These are phyloP conservation scores for Drosophila pandora DNA, from an alignment of 1,140 invertebrate genomes.

Conservation along the genomic window DNA sequence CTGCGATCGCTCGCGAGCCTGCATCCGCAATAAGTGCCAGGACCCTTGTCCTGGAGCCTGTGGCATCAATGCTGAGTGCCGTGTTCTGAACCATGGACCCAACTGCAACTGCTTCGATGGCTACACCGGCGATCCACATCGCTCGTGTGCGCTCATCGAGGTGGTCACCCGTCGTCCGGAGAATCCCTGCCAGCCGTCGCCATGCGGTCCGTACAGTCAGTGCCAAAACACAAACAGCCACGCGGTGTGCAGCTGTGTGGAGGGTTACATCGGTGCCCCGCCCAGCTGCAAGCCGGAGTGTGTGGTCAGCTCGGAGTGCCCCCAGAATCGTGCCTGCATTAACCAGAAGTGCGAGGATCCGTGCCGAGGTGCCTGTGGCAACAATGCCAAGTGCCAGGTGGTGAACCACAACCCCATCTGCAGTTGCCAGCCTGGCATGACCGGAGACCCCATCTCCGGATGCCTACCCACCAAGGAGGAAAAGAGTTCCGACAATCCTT, in stretches of 20 bases:
- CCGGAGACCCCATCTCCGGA: conserved; percentile 90
- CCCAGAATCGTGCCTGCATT: conserved; percentile 91
- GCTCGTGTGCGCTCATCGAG: conserved; percentile 66
- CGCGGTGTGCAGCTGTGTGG: conserved; percentile 92
- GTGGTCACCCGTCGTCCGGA: conserved; percentile 79
- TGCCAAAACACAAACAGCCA: conserved; percentile 86
- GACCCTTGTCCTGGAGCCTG: conserved; percentile 90
- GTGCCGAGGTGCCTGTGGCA: conserved; percentile 92
- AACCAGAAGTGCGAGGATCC: conserved; percentile 93
- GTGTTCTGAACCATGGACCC: conserved; percentile 89
- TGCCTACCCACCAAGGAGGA: conserved; percentile 85
- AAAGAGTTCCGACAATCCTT: conserved; percentile 85
- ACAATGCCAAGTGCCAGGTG: conserved; percentile 92
- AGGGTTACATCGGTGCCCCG: conserved; percentile 90
- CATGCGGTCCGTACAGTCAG: conserved; percentile 92
- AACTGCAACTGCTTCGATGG: conserved; percentile 90
- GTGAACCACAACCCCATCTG: conserved; percentile 94
- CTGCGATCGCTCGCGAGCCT: conserved; percentile 88
- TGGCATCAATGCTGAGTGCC: conserved; percentile 88
- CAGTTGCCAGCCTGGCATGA: conserved; percentile 88
- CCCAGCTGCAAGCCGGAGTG: conserved; percentile 93
- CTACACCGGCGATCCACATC: conserved; percentile 89
- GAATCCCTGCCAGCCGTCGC: conserved; percentile 90
- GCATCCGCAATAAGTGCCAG: conserved; percentile 88
- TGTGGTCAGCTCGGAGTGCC: conserved; percentile 92